Base-by-base conservation (phyloP, 2,113 vertebrate genomes). In the Dicaeum eximium region DNA sequence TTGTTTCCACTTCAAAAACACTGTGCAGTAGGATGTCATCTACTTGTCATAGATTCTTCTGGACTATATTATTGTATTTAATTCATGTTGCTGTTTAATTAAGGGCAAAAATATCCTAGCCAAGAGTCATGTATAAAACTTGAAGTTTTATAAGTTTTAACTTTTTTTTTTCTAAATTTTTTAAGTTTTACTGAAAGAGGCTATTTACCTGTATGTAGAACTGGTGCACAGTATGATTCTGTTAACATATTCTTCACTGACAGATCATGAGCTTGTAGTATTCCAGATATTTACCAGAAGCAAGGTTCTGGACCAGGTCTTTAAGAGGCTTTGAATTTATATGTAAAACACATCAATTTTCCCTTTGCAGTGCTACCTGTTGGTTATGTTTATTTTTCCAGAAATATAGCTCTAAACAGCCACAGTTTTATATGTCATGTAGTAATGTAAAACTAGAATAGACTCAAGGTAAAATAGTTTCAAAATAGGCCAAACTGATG, bases 291-390 rank as follows among this genome's bases (percentile, higher is more conserved):
- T 30, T 84, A 27, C 25, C 25, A 60, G 66, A 90, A 80, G 15
- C 15, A 48, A 24, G 11, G 7, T 58, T 71, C 70, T 74, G 53
- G 42, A 61, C 12, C 25, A 62, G 42, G 14, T 57, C 27, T 80
- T 80, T n/a, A 64, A 53, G n/a, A 65, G 15, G 20, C 24, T 80
- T 84, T 44, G 42, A 67, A 16, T 71, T 74, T 70, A 38, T 58
- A 18, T 11, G 28, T 70, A 40, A 73, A 83, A 4, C 15, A 57
- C 14, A 37, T 33, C 17, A 9, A 18, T 75, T 64, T 62, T 73
- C 8, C 25, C 7, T 60, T 47, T 54, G 5, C 13, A 74, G 5
- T 31, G 7, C 89, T 47, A 33, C 45, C 31, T 0, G 0, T 50
- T 3, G 13, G 15, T 70, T 83, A 48, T n/a, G 7, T 58, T 88